Conservation (phyloP, 1,140 invertebrate species). For the Popillia japonica region DNA sequence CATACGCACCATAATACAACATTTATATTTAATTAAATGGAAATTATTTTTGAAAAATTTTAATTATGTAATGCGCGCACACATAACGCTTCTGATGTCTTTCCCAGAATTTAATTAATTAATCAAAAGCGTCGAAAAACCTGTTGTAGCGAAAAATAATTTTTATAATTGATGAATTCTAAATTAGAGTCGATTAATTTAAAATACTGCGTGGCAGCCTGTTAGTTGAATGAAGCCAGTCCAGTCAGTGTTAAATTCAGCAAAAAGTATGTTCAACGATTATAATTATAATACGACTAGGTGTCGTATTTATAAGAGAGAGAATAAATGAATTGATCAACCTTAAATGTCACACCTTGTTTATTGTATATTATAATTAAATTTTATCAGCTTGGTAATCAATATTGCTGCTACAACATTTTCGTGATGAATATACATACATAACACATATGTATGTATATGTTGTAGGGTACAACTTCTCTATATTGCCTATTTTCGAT, state of each 20-base stretch:
- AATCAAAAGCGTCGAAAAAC: not conserved
- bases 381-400: not conserved
- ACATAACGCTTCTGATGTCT: not conserved
- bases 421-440: too few species aligned
- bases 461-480: not conserved
- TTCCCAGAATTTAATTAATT: not conserved
- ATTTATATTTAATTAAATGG: not conserved
- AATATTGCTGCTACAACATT: not conserved
- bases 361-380: slow-evolving; percentile 7
- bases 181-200: slow-evolving; percentile 7
- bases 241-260: not conserved
- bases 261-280: not conserved
- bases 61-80: not conserved
- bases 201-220: too few species aligned
- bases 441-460: too few species aligned
- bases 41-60: not conserved
- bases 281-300: not conserved
- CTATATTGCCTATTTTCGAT: not conserved
- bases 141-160: slow-evolving; percentile 4
- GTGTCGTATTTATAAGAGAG: not conserved
- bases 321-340: not conserved
- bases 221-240: too few species aligned
- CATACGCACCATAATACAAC: not conserved
- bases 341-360: not conserved
- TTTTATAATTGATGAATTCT: slow-evolving; percentile 12